Conservation (phyloP, 2,888 invertebrate species). For the Tenthredo livida region DNA sequence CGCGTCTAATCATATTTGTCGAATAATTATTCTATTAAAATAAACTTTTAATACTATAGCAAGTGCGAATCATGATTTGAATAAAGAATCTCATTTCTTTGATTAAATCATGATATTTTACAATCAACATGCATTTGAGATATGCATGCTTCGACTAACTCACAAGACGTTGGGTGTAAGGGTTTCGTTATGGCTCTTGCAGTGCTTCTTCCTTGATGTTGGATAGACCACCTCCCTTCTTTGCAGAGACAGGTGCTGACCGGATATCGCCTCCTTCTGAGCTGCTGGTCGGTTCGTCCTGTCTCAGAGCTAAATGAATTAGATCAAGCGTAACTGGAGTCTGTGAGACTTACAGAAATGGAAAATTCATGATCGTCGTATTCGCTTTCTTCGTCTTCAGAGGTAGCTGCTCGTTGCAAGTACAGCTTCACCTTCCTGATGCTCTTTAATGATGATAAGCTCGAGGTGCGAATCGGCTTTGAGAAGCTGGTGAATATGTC, state of each 20-base stretch:
- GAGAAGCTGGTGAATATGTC: conserved; percentile 77
- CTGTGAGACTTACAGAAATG: conserved; percentile 56
- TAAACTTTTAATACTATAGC: conserved; percentile 33
- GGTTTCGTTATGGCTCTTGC: conserved; percentile 64
- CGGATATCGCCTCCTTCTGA: conserved; percentile 59
- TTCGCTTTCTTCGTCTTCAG: conserved; percentile 77
- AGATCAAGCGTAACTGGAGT: neutral
- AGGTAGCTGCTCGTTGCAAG: conserved; percentile 77
- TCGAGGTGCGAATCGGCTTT: conserved; percentile 77
- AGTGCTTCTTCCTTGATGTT: conserved; percentile 76
- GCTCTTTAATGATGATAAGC: conserved; percentile 78
- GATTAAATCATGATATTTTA: neutral
- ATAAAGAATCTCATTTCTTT: neutral
- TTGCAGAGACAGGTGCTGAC: conserved; percentile 62
- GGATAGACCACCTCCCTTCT: conserved; percentile 71
- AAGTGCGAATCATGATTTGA: neutral
- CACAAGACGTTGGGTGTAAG: neutral
- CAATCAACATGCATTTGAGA: neutral
- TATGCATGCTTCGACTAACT: conserved; percentile 2
- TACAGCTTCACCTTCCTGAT: conserved; percentile 78
- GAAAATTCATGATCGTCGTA: conserved; percentile 69
- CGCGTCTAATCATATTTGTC: conserved; percentile 17
- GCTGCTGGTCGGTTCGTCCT: conserved; percentile 62
- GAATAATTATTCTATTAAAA: neutral
- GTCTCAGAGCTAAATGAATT: conserved; percentile 24